phyloP scores from a whole-genome alignment of 1,140 invertebrate species.

The Dryas iulia region DNA sequence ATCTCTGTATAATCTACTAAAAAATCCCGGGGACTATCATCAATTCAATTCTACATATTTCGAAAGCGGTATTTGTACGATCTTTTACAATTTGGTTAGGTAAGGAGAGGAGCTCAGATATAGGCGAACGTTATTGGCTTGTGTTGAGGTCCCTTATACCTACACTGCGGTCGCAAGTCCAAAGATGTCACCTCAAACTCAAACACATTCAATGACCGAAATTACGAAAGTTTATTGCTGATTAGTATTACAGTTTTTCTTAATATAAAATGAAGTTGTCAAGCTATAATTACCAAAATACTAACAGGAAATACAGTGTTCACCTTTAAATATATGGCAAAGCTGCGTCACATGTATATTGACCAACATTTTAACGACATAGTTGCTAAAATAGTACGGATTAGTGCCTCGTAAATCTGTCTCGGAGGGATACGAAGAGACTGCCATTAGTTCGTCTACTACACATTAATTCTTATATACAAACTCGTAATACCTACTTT shows the following conservation, averaged over 20 bases:
- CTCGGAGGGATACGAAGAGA: conserved; percentile 46
- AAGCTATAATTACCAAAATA: neutral
- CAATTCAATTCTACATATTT: too few species aligned
- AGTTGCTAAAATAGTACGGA: conserved; percentile 43
- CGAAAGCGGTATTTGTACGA: too few species aligned
- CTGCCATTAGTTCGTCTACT: conserved; percentile 43
- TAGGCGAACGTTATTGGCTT: too few species aligned
- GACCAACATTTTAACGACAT: conserved; percentile 22
- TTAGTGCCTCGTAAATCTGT: conserved; percentile 62
- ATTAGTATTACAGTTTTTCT: too few species aligned
- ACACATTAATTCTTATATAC: conserved; percentile 36
- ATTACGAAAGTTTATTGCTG: neutral
- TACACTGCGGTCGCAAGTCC: too few species aligned
- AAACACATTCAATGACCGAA: neutral
- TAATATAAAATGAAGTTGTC: too few species aligned
- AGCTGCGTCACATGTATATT: neutral
- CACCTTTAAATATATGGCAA: neutral
- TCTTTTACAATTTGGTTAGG: too few species aligned
- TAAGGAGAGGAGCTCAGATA: too few species aligned
- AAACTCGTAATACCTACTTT: conserved; percentile 17
- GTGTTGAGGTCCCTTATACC: too few species aligned
- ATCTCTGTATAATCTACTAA: too few species aligned
- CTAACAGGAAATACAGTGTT: neutral
- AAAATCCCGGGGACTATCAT: too few species aligned
- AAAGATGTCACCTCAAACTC: neutral